These are phyloP conservation scores for Gouania willdenowi DNA, from an alignment of 2,797 vertebrate species.

Conservation along the genomic window DNA sequence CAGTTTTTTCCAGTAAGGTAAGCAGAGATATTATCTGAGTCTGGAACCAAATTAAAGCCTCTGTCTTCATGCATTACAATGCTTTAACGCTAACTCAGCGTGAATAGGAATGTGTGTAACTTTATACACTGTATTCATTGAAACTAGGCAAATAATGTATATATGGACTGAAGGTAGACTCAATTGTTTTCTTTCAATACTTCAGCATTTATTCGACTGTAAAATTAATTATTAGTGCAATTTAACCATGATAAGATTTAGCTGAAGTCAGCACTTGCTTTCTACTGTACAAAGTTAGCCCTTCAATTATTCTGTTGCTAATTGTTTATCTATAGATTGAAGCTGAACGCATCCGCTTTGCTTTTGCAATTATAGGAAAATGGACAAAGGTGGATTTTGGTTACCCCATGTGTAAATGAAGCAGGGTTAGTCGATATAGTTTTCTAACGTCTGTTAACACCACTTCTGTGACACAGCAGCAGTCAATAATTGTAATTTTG, in stretches of 20 bases:
- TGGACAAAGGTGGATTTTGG: neutral
- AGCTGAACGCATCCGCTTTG: neutral
- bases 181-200: neutral
- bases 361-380: neutral
- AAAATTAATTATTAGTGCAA: neutral
- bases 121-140: slow-evolving; percentile 21
- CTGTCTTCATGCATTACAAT: slow-evolving; percentile 47
- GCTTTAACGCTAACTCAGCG: slow-evolving; percentile 53
- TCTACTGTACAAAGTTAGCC: neutral
- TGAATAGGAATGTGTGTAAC: slow-evolving; percentile 37
- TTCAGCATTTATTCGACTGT: neutral
- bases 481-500: no score
- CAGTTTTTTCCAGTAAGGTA: slow-evolving; percentile 53
- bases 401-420: neutral
- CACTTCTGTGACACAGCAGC: neutral
- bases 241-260: slow-evolving; percentile 1
- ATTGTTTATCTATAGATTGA: neutral
- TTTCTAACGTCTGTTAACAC: neutral
- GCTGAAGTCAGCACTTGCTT: neutral
- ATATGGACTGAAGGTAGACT: slow-evolving; percentile 7
- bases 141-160: slow-evolving; percentile 22
- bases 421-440: neutral
- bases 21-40: slow-evolving; percentile 53
- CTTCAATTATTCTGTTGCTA: neutral
- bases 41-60: slow-evolving; percentile 45